Evolutionary conservation across 2,888 invertebrate species (phyloP).

Genomic region (Willowsia nigromaculata): DNA sequence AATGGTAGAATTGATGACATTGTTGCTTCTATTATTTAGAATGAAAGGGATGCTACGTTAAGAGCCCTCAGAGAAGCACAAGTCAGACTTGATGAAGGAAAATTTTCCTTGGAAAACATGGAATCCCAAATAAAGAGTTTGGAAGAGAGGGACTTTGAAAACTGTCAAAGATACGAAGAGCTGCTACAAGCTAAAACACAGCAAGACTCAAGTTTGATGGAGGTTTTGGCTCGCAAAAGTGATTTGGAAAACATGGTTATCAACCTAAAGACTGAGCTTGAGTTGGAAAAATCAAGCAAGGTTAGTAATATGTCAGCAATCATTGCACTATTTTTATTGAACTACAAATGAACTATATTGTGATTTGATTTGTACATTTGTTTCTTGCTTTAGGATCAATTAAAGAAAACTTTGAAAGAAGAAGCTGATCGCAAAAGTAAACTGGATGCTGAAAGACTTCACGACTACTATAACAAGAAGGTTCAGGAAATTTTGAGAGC

Average conservation of each 20-base stretch:
- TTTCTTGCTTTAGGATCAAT: slow-evolving; percentile 34
- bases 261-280: slow-evolving; percentile 50
- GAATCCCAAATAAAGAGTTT: slow-evolving; percentile 61
- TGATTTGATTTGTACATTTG: not conserved
- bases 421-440: slow-evolving; percentile 66
- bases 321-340: not conserved
- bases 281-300: slow-evolving; percentile 55
- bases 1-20: too few relatives aligned
- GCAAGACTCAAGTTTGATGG: slow-evolving; percentile 19
- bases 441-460: slow-evolving; percentile 74
- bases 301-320: too few relatives aligned
- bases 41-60: slow-evolving; percentile 74
- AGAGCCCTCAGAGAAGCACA: slow-evolving; percentile 74
- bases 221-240: slow-evolving; percentile 10
- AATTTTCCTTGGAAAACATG: slow-evolving; percentile 46
- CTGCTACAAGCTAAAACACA: slow-evolving; percentile 35
- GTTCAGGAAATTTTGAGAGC: slow-evolving; percentile 74
- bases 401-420: slow-evolving; percentile 59
- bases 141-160: slow-evolving; percentile 44
- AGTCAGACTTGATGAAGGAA: slow-evolving; percentile 72
- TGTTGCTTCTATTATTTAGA: slow-evolving; percentile 36
- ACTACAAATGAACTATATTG: not conserved
- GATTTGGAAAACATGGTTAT: slow-evolving; percentile 59
- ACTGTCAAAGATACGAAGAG: slow-evolving; percentile 55
- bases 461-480: slow-evolving; percentile 75